Conservation (phyloP, 2,888 invertebrate species). For the Drosophila differens region DNA sequence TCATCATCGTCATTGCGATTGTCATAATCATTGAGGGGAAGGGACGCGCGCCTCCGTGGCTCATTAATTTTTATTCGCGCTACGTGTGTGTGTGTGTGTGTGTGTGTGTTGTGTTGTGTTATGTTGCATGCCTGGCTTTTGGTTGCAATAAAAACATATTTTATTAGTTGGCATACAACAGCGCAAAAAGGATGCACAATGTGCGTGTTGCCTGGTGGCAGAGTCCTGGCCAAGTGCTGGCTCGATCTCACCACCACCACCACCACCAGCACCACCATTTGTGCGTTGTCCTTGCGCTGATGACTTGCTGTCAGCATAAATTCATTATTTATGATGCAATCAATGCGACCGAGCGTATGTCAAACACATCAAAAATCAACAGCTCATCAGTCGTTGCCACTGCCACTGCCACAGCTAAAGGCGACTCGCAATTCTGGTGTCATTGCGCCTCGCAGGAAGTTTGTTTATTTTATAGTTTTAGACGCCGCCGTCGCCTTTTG, state of each 20-base stretch:
- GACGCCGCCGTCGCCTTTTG: slow-evolving; percentile 63
- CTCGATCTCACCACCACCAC: slow-evolving; percentile 36
- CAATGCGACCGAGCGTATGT: slow-evolving; percentile 85
- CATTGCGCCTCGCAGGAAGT: slow-evolving; percentile 68
- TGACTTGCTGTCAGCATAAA: slow-evolving; percentile 85
- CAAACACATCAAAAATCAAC: slow-evolving; percentile 85
- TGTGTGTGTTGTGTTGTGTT: slow-evolving; percentile 22
- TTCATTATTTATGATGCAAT: slow-evolving; percentile 85
- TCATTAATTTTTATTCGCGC: slow-evolving; percentile 82
- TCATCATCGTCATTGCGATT: slow-evolving; percentile 21
- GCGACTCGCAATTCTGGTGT: slow-evolving; percentile 17
- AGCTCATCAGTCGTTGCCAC: slow-evolving; percentile 62
- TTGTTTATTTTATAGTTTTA: slow-evolving; percentile 83
- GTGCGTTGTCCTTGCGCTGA: slow-evolving; percentile 42
- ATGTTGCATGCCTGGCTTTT: slow-evolving; percentile 48
- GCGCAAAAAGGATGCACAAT: slow-evolving; percentile 59
- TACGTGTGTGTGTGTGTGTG: slow-evolving; percentile 55
- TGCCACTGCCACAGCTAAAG: slow-evolving; percentile 15
- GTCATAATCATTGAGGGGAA: slow-evolving; percentile 16
- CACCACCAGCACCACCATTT: slow-evolving; percentile 31
- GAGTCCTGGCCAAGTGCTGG: slow-evolving; percentile 14
- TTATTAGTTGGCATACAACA: slow-evolving; percentile 76
- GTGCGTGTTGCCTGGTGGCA: background rate
- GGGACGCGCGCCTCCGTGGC: slow-evolving; percentile 80
- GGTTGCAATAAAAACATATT: slow-evolving; percentile 80